Evolutionary conservation across 2,797 vertebrate species (phyloP), one percentile per base, ranked within the genome.

Genomic region (Coccyzus lansbergi): DNA sequence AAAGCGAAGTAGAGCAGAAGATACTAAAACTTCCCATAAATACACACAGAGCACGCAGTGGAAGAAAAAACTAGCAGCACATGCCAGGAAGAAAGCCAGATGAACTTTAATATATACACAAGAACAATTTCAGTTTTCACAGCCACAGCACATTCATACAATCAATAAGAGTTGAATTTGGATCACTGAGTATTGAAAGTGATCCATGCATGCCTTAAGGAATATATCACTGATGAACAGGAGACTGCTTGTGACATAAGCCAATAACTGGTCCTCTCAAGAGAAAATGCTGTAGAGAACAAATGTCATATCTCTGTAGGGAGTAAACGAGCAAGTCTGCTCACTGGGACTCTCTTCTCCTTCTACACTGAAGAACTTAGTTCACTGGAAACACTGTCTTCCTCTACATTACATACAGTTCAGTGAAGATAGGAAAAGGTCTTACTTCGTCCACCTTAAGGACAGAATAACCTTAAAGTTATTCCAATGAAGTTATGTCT

Each of bases 271-370:
- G 33, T 91, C 60, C 68, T 93, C 86, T 88, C 92, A 20, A 69
- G 86, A 86, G 95, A 56, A 93, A 92, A 84, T 5, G 63, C 56
- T 38, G 36, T 33, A 40, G 48, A 74, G 70, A 92, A 33, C 83
- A 92, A 94, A 95, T 80, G 94, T 55, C 90, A 94, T 85, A 90
- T 72, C 88, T 85, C 93, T 90, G 86, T 68, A 90, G 94, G 93
- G 92, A 90, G 77, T 18, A 83, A 94, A 93, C 28, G 86, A 90
- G 90, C 88, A 88, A n/a, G 31, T 55, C 83, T 77, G 74, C 56
- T 92, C 80, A 12, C 63, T 79, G 81, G 90, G 83, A 64, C 62
- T 88, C 68, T 64, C 51, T 62, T 33, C 42, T 34, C 15, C 16
- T 36, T 65, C 65, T 83, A 26, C 74, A 5, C 63, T 49, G 77